Base-by-base conservation (phyloP, 2,888 invertebrate species). In the Nomada fabriciana region DNA sequence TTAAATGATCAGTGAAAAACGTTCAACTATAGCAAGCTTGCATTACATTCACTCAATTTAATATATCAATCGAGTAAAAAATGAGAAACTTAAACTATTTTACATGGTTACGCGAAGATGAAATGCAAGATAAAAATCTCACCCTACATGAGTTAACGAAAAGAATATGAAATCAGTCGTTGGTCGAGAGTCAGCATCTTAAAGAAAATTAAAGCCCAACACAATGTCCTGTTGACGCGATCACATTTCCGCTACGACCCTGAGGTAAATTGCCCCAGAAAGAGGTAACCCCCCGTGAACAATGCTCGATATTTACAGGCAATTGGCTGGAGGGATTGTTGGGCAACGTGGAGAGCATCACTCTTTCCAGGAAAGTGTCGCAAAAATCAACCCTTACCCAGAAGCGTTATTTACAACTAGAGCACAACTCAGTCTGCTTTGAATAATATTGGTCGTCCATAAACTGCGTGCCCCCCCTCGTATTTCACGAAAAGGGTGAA, bases 331-430 rank as follows among this genome's bases (percentile, higher is more conserved):
- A 72, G 18, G 71, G 7, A 25, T 43, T 47, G 64, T 74, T 68
- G 63, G 74, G 57, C 53, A 85, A 74, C 55, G 23, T 11, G 60
- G 23, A 2, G n/a, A 11, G 42, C 7, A 29, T 7, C 52, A 52
- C 80, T 83, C 82, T 80, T 88, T 88, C 76, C 69, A 42, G 72
- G 77, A 87, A 57, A 82, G 57, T 55, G 7, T 36, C 57, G 74
- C 82, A 89, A 90, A 89, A 90, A 89, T 84, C 90, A 91, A 91
- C 91, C 90, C 91, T 91, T 89, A 77, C 80, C 68, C 29, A 55
- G 75, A 82, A 88, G 76, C 85, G 87, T 91, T 93, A 93, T 92
- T 93, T 92, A 92, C 92, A 93, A 93, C 92, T 92, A 82, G 92
- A 93, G 92, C 92, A 91, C 43, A 65, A 23, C 43, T 52, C 68